Conservation (phyloP, 1,140 invertebrate species). For the Bombus affinis region DNA sequence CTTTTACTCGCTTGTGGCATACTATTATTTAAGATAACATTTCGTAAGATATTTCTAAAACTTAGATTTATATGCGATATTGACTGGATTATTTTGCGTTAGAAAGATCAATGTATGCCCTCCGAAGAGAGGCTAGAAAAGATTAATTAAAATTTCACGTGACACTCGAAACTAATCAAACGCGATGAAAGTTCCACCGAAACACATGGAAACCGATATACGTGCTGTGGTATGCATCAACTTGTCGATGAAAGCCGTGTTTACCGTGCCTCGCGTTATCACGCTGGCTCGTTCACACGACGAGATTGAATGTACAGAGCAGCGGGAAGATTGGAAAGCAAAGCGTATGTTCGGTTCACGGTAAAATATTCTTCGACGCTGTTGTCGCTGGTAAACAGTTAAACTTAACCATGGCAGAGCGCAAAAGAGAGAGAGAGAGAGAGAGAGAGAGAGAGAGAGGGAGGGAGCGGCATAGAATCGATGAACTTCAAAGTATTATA, state of each 20-base stretch:
- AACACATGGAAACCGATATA: slow-evolving; percentile 28
- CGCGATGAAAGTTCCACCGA: not conserved
- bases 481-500: not conserved
- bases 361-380: slow-evolving; percentile 4
- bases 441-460: no score
- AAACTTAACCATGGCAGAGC: no score
- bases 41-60: not conserved
- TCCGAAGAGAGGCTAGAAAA: not conserved
- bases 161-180: not conserved
- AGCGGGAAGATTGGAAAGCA: slow-evolving; percentile 12
- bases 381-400: no score
- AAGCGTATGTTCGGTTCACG: not conserved
- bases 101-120: no score
- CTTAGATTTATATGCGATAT: no score
- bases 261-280: slow-evolving; percentile 50
- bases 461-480: not conserved
- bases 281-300: slow-evolving; percentile 38
- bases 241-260: slow-evolving; percentile 45
- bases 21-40: not conserved
- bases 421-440: not conserved
- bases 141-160: not conserved
- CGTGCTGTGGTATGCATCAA: slow-evolving; percentile 31
- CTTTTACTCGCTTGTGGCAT: not conserved
- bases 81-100: no score
- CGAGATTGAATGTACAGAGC: slow-evolving; percentile 68